A percentile compares a stretch with the other conserved stretches of the same genome.
phyloP scores from a whole-genome alignment of 1,140 invertebrate genomes.

The Danaus plexippus region DNA sequence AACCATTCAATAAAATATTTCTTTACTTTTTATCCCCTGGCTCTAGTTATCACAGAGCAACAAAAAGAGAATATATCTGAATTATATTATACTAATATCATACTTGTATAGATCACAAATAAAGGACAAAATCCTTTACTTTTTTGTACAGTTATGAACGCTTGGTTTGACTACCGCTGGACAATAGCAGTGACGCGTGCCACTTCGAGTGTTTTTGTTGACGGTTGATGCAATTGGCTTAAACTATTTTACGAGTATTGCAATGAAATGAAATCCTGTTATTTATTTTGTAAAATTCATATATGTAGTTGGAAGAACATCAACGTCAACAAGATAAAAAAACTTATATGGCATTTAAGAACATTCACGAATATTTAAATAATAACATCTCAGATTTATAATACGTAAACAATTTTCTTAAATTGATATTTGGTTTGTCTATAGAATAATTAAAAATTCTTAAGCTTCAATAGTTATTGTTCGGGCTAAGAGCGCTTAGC shows the following conservation, averaged over 20 bases:
- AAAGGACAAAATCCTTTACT: slow-evolving; percentile 1
- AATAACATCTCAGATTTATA: too few species aligned
- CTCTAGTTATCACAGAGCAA: slow-evolving; percentile 13
- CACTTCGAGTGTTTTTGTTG: slow-evolving; percentile 53
- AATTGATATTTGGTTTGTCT: not conserved
- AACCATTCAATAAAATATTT: slow-evolving; percentile 47
- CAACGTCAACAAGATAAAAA: too few species aligned
- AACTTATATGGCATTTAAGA: too few species aligned
- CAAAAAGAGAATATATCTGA: not conserved
- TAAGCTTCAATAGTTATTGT: slow-evolving; percentile 29
- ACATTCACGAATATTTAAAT: too few species aligned
- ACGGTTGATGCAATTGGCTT: slow-evolving; percentile 23
- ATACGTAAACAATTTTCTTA: too few species aligned
- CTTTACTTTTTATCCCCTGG: slow-evolving; percentile 28
- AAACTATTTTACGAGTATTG: slow-evolving; percentile 17
- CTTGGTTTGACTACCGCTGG: slow-evolving; percentile 4
- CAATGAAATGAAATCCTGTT: slow-evolving; percentile 5
- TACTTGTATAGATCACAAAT: not conserved
- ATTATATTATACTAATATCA: slow-evolving; percentile 3
- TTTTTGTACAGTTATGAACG: not conserved
- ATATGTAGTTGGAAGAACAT: not conserved
- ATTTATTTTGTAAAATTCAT: slow-evolving; percentile 5
- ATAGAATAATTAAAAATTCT: slow-evolving; percentile 7
- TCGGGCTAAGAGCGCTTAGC: slow-evolving; percentile 22
- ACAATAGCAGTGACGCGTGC: slow-evolving; percentile 44